These are phyloP conservation scores for Zaprionus africanus DNA, from an alignment of 1,140 invertebrate genomes.

Conservation along the genomic window DNA sequence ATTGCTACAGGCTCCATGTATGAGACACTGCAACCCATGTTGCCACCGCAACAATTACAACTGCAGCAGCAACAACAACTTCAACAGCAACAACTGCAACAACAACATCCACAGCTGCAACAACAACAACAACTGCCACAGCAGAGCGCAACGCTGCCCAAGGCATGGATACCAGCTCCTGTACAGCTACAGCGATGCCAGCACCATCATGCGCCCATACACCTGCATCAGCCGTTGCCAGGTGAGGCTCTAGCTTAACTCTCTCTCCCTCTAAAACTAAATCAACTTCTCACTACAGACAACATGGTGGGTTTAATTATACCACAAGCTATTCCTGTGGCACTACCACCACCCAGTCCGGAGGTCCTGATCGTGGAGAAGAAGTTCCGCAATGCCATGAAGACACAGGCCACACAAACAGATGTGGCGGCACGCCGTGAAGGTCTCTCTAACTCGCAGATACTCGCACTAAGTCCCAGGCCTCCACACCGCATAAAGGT, in stretches of 20 bases:
- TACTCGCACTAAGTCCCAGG: constrained; percentile 91
- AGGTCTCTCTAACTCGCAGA: constrained; percentile 88
- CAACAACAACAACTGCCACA: constrained; percentile 50
- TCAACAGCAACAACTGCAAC: constrained; percentile 29
- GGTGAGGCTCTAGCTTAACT: constrained; percentile 26
- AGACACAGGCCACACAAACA: constrained; percentile 96
- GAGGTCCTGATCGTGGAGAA: constrained; percentile 87
- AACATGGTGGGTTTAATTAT: constrained; percentile 72
- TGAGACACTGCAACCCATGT: constrained; percentile 70
- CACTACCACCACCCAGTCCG: constrained; percentile 66
- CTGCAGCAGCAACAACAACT: constrained; percentile 29
- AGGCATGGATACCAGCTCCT: constrained; percentile 60
- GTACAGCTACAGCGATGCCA: constrained; percentile 69
- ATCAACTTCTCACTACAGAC: constrained; percentile 25
- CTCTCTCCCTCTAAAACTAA: not conserved
- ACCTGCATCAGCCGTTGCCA: constrained; percentile 70
- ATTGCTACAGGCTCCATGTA: constrained; percentile 71
- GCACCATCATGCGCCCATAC: constrained; percentile 73
- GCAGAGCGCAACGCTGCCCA: constrained; percentile 62
- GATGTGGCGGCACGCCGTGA: constrained; percentile 88
- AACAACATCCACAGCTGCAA: constrained; percentile 35
- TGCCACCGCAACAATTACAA: constrained; percentile 40
- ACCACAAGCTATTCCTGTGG: constrained; percentile 60
- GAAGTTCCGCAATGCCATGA: constrained; percentile 93
- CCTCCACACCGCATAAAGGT: constrained; percentile 91